Evolutionary conservation across 1,140 invertebrate species (phyloP).

Genomic region (Papilio glaucus): DNA sequence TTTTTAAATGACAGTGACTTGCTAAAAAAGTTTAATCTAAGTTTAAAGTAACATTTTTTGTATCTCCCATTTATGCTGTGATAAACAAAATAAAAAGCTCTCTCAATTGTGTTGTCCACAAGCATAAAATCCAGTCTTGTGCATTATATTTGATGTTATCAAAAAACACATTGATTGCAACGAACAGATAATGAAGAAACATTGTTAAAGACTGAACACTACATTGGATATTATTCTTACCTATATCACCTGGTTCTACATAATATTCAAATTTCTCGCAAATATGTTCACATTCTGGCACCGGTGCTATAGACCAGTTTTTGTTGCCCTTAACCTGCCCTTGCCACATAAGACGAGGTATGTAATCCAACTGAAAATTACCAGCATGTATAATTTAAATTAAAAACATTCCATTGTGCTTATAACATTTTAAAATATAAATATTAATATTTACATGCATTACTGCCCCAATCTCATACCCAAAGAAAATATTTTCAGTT

Average conservation of each 20-base stretch:
- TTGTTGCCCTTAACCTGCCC: constrained; percentile 95
- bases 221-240: constrained; percentile 80
- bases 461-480: constrained; percentile 94
- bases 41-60: too few species aligned
- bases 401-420: constrained; percentile 49
- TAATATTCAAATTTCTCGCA: constrained; percentile 90
- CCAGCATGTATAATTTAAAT: constrained; percentile 61
- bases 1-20: too few species aligned
- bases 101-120: too few species aligned
- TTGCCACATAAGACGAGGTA: constrained; percentile 96
- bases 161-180: too few species aligned
- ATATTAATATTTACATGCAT: constrained; percentile 91
- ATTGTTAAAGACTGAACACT: too few species aligned
- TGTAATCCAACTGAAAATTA: constrained; percentile 92
- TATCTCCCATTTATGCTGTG: too few species aligned
- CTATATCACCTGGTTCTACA: constrained; percentile 93
- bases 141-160: too few species aligned
- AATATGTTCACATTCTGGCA: constrained; percentile 93
- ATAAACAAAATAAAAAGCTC: too few species aligned
- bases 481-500: constrained; percentile 97
- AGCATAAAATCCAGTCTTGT: too few species aligned
- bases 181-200: too few species aligned
- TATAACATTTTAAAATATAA: constrained; percentile 18
- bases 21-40: too few species aligned
- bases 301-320: constrained; percentile 92